phyloP scores from a whole-genome alignment of 2,797 vertebrate species.

The Macropodus opercularis region DNA sequence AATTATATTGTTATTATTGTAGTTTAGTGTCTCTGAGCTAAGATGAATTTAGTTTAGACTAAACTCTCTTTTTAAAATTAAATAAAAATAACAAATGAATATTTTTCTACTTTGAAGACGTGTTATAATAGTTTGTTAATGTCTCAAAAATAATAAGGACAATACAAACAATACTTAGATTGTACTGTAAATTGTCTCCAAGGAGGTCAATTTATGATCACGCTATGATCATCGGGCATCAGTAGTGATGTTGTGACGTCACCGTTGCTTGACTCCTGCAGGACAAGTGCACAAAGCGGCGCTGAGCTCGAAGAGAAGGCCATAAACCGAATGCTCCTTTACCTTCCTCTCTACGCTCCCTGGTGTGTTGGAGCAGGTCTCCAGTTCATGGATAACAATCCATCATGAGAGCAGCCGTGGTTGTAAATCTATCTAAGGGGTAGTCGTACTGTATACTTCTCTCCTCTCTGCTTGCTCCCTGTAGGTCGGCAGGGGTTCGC shows the following conservation, averaged over 20 bases:
- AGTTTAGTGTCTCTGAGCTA: too few relatives aligned
- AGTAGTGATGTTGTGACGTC: constrained; percentile 11
- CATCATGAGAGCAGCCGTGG: constrained; percentile 31
- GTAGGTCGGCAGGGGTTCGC: constrained; percentile 42
- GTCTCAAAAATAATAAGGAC: too few relatives aligned
- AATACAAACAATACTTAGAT: too few relatives aligned
- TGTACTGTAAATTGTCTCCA: too few relatives aligned
- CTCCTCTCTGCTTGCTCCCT: constrained; percentile 22
- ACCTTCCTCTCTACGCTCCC: constrained; percentile 9
- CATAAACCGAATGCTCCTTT: constrained; percentile 17
- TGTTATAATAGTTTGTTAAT: too few relatives aligned
- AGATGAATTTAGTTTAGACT: too few relatives aligned
- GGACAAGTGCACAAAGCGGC: constrained; percentile 5
- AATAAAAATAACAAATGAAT: too few relatives aligned
- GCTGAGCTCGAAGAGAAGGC: not conserved
- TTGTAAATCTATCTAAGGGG: constrained; percentile 54
- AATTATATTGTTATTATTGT: too few relatives aligned
- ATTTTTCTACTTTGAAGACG: too few relatives aligned
- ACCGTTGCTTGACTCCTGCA: constrained; percentile 22
- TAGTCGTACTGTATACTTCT: constrained; percentile 42
- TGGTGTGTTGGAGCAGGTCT: constrained; percentile 7
- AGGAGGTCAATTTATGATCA: constrained; percentile 15
- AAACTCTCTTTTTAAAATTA: too few relatives aligned
- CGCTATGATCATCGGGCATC: not conserved
- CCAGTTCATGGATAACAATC: constrained; percentile 12